phyloP scores from a whole-genome alignment of 2,888 invertebrate species.

The Trissolcus japonicus region DNA sequence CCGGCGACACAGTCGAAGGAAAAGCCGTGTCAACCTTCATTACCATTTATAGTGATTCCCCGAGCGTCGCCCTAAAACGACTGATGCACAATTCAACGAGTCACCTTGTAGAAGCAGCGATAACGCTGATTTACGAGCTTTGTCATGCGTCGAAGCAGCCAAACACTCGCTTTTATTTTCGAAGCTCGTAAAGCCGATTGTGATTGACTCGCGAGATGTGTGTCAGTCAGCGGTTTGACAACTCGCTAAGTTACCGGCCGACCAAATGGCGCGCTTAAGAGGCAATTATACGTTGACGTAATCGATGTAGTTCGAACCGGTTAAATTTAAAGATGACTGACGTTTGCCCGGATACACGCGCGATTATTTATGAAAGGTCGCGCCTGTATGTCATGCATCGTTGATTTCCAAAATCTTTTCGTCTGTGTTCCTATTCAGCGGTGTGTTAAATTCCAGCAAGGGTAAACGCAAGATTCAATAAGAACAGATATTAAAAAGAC shows the following conservation, averaged over 20 bases:
- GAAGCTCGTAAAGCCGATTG: conserved; percentile 33
- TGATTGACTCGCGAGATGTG: conserved; percentile 47
- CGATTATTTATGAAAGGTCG: neutral
- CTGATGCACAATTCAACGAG: conserved; percentile 51
- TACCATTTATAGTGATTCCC: conserved; percentile 76
- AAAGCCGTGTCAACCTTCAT: conserved; percentile 68
- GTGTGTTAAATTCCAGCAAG: no score
- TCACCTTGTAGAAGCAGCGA: conserved; percentile 59
- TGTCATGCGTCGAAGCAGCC: conserved; percentile 60
- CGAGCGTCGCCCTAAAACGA: conserved; percentile 65
- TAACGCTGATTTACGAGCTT: conserved; percentile 65
- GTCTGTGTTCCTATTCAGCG: no score
- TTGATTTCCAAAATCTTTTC: conserved; percentile 4
- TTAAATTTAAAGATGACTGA: conserved; percentile 44
- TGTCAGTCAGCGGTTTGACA: conserved; percentile 48
- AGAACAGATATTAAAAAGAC: conserved; percentile 14
- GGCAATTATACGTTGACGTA: conserved; percentile 43
- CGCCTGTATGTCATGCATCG: no score
- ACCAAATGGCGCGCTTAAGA: conserved; percentile 43
- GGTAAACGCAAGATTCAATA: no score
- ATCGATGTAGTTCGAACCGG: conserved; percentile 32
- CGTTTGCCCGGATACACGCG: neutral
- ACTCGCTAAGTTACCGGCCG: conserved; percentile 27
- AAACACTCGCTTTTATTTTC: conserved; percentile 40
- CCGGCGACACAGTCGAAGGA: conserved; percentile 33